Base-by-base conservation (phyloP, 1,140 invertebrate species). In the Apis laboriosa region DNA sequence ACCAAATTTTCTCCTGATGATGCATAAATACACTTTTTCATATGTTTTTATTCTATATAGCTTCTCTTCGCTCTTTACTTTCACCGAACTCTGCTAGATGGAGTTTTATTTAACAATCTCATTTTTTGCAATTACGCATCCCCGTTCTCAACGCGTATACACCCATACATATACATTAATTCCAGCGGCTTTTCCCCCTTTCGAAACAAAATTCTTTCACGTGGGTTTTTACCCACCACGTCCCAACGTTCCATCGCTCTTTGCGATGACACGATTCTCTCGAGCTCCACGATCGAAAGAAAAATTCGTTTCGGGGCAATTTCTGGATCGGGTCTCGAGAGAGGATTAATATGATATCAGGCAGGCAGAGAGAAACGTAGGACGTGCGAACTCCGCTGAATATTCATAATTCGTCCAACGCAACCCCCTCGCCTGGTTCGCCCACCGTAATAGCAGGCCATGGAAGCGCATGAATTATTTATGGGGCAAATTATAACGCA, bases 381-480 rank as follows among this genome's bases (percentile, higher is more conserved):
- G 87, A 89, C 75, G 87, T 90, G 90, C 86, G 90, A 90, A 92
- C 71, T 88, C 71, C 80, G 64, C 80, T 92, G 92, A 92, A 92
- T 92, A 92, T 92, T 92, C 92, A 92, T 92, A 91, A 90, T 89
- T 88, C 89, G 88, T 84, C 72, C 43, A 21, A 84, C 63, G 21
- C 56, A 63, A 76, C 75, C 86, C 80, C 80, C 87, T 85, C 85
- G 77, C 58, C 79, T 80, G 86, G 84, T 17, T 24, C 58, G 78
- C 86, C 80, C 86, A 77, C 56, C 85, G 77, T 91, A 92, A 92
- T 92, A 84, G 86, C 80, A 71, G 89, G 83, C 79, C 87, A 87
- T 77, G 86, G 85, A 67, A 74, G 61, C 82, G 77, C 88, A 92
- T 92, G 90, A 92, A 92, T 92, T 91, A 92, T 92, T 92, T 90